Base-by-base conservation (phyloP, 2,113 vertebrate species). In the Dolichotis patagonum region DNA sequence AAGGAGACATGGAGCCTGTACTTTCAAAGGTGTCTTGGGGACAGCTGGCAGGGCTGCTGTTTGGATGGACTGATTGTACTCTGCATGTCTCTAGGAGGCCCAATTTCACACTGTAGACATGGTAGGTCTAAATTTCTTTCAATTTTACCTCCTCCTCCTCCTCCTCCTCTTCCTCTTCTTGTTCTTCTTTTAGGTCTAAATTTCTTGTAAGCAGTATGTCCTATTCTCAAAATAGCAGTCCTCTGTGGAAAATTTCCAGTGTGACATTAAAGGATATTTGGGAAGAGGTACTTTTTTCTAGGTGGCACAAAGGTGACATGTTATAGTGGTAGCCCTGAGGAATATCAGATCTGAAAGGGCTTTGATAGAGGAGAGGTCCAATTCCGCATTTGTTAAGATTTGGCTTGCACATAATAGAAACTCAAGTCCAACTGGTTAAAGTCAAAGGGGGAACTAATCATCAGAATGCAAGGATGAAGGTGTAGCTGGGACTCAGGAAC, bases 361-460 rank as follows among this genome's bases (percentile, higher is more conserved):
- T 89, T 62, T 67, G 52, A 85, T 52, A 93, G 46, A 87, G 46
- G 41, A 54, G 7, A n/a, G 52, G 52, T 22, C 69, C 69, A 80
- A 52, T 32, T 88, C 56, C 82, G 49, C n/a, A 71, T 49, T 67
- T 80, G 49, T 87, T 85, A 90, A 69, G 54, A 69, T 56, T 69
- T 88, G 71, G 43, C 67, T 92, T 83, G 78, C 7, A 86, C 63
- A 77, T 92, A 90, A 83, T 22, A 96, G 75, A 94, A 94, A 87
- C 30, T 56, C 52, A 77, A 60, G 3, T 94, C 22, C 65, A 86
- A 32, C 9, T 54, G 90, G 60, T 54, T n/a, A 54, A 92, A 54
- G 30, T 4, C 46, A 10, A 80, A 65, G 87, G 52, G 38, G 26
- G 60, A 83, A 91, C 32, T 56, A 54, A 67, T 71, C 12, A 32